phyloP scores from a whole-genome alignment of 2,888 invertebrate genomes.

The Caenorhabditis panamensis region DNA sequence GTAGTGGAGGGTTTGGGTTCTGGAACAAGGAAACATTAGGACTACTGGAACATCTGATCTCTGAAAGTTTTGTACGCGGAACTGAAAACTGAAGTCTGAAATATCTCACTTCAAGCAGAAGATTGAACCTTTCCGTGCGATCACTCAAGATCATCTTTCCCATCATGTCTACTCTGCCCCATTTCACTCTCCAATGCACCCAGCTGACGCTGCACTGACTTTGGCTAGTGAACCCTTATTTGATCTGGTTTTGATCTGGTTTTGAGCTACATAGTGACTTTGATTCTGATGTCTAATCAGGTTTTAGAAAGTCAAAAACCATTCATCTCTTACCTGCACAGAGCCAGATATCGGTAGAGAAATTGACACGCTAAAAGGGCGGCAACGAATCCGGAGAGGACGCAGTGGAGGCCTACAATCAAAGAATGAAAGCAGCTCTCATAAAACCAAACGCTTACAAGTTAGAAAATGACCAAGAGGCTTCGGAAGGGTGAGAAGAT shows the following conservation, averaged over 20 bases:
- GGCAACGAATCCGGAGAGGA: conserved; percentile 42
- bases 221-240: no score
- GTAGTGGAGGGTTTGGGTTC: conserved; percentile 20
- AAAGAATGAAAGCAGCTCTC: background rate
- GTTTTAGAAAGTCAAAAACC: background rate
- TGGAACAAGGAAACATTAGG: no score
- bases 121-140: no score
- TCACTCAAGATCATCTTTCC: no score
- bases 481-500: background rate
- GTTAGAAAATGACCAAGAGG: background rate
- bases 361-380: conserved; percentile 43
- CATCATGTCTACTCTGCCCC: no score
- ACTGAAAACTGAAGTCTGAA: no score
- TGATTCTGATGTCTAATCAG: background rate
- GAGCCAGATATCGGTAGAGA: conserved; percentile 28
- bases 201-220: background rate
- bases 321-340: conserved; percentile 33
- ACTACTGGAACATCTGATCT: no score
- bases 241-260: no score
- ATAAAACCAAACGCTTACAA: background rate
- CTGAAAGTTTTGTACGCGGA: no score
- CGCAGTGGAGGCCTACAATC: conserved; percentile 34
- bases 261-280: no score
- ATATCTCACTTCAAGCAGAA: no score
- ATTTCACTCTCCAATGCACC: background rate